phyloP scores from a whole-genome alignment of 2,797 vertebrate species.

The Lacerta agilis region DNA sequence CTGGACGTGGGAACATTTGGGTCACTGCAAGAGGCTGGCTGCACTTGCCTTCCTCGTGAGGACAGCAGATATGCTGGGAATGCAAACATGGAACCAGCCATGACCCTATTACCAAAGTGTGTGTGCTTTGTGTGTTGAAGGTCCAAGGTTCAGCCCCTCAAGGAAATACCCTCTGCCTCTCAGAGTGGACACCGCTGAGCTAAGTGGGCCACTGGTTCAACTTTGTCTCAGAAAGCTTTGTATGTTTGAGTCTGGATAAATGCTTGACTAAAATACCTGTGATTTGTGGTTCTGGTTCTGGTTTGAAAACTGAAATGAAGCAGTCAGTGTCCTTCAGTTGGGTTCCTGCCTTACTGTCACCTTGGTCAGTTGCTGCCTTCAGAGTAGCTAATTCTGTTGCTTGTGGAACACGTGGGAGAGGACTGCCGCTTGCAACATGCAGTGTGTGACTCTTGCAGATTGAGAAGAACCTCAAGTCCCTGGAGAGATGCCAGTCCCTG shows the following conservation, averaged over 20 bases:
- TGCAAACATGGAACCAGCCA: not conserved
- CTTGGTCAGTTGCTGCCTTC: not conserved
- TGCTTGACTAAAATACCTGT: not conserved
- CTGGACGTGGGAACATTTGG: not conserved
- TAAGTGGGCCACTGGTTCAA: not conserved
- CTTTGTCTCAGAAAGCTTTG: not conserved
- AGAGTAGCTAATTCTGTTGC: constrained; percentile 1
- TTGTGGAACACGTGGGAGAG: not conserved
- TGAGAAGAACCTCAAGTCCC: constrained; percentile 94
- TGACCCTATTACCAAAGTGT: not conserved
- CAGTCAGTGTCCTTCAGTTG: not conserved
- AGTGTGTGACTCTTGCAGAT: constrained; percentile 81
- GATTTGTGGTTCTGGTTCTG: not conserved
- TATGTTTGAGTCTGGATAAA: not conserved
- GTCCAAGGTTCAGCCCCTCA: not conserved
- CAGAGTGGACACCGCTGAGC: not conserved
- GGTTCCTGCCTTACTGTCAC: not conserved
- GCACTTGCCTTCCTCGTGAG: not conserved
- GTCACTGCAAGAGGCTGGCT: not conserved
- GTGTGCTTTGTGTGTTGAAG: no score
- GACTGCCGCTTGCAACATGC: not conserved
- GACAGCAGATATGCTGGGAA: no score
- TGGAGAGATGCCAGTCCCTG: constrained; percentile 97
- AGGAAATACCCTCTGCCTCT: not conserved
- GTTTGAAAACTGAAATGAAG: not conserved